phyloP scores from a whole-genome alignment of 2,113 vertebrate species.

The Crotalus helleri region DNA sequence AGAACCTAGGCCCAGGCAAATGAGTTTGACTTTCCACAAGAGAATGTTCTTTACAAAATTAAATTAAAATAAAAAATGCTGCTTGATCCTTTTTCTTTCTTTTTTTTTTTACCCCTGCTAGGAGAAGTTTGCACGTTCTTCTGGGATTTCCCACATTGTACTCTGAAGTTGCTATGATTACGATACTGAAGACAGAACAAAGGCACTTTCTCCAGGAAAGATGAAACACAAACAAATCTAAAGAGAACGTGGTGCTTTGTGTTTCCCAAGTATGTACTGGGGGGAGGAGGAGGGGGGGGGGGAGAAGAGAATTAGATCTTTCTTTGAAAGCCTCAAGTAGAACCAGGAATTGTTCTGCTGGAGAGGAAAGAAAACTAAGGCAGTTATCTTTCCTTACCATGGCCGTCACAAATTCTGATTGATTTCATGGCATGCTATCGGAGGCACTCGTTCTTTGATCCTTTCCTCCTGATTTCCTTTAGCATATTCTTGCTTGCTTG shows the following conservation, averaged over 20 bases:
- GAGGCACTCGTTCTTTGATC: constrained; percentile 34
- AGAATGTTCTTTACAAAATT: constrained; percentile 7
- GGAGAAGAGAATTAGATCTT: background rate
- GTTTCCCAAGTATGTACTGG: background rate
- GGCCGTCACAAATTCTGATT: background rate
- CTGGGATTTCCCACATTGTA: background rate
- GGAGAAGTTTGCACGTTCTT: background rate
- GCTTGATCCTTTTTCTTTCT: background rate
- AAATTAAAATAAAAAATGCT: background rate
- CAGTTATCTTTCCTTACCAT: background rate
- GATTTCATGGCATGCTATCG: background rate
- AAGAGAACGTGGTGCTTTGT: background rate
- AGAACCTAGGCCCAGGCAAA: background rate
- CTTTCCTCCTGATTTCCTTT: constrained; percentile 11
- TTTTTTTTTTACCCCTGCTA: background rate
- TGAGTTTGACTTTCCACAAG: background rate
- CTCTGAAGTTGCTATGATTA: background rate
- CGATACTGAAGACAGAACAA: constrained; percentile 15
- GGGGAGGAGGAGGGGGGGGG: background rate
- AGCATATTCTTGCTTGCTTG: constrained; percentile 1
- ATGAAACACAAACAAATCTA: background rate
- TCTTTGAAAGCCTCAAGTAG: background rate
- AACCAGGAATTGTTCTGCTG: background rate
- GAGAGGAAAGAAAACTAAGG: background rate
- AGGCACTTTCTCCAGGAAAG: background rate